These are phyloP conservation scores for Euphydryas editha DNA, from an alignment of 2,888 invertebrate genomes.

Conservation along the genomic window DNA sequence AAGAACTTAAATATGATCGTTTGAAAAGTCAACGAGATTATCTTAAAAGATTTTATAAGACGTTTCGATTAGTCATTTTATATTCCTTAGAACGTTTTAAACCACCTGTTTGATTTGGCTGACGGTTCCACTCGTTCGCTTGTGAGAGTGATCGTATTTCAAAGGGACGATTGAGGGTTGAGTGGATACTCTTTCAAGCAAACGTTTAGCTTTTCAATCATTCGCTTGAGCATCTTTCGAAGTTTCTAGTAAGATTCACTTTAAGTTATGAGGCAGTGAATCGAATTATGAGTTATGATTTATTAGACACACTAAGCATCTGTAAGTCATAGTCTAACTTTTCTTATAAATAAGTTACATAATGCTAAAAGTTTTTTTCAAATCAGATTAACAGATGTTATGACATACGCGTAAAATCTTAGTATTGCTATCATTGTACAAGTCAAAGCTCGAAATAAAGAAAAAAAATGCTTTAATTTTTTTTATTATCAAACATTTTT, in stretches of 20 bases:
- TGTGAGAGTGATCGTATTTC: conserved; percentile 16
- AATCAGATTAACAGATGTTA: too few relatives aligned
- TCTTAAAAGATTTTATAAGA: neutral
- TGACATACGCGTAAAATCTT: too few relatives aligned
- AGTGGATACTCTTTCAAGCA: conserved; percentile 4
- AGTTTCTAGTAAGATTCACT: neutral
- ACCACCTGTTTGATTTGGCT: conserved; percentile 32
- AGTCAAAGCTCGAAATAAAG: too few relatives aligned
- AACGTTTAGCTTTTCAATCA: conserved; percentile 2
- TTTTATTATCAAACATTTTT: too few relatives aligned
- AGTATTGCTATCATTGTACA: too few relatives aligned
- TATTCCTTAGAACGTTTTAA: conserved; percentile 5
- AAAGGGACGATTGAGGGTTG: conserved; percentile 1
- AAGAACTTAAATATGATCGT: neutral
- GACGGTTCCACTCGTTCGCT: conserved; percentile 15
- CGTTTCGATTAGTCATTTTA: conserved; percentile 6
- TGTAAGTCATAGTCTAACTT: too few relatives aligned
- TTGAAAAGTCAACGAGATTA: neutral
- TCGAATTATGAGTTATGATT: too few relatives aligned
- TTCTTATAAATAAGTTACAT: too few relatives aligned
- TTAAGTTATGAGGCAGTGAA: neutral
- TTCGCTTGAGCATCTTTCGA: neutral
- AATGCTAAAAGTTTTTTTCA: too few relatives aligned
- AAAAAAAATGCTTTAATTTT: too few relatives aligned
- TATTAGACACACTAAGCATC: too few relatives aligned